Evolutionary conservation across 92 coral and sea anemone genomes (phyloP), one percentile per base, ranked within the genome.

Genomic region (Zoanthus sansibaricus): DNA sequence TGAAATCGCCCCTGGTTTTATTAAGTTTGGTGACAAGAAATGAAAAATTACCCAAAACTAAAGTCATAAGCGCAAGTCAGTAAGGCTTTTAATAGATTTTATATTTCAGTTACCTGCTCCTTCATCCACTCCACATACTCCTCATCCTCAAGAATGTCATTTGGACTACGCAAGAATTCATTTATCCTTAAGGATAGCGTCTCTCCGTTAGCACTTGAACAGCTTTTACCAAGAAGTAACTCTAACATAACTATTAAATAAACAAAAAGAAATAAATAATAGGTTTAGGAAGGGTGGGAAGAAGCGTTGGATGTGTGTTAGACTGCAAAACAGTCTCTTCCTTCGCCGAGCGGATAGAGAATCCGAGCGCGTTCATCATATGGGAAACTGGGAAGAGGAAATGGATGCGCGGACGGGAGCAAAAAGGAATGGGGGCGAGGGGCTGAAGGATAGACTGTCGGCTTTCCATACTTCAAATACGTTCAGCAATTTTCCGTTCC

Each of bases 171-270:
- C 56, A 80, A 15, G 13, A 45, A 68, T 1, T 80, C 85, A 33
- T 37, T 64, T 1, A 80, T 80, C 15, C 3, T 45, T 4, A 52
- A 10, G 1, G 85, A 62, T 46, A 45, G 85, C 4, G 85, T 75
- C 13, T 8, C 45, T 66, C 85, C 85, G 8, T 48, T 0, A 17
- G 59, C 6, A 21, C 46, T 56, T 44, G 85, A 62, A 12, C 85
- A 75, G 30, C 85, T 66, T 21, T 80, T 64, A 2, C 75, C 85
- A 80, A 80, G 46, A 7, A 80, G 85, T 31, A 80, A 66, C 55
- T 80, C 85, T 20, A 80, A 80, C 55, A 80, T 17, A 54, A 80
- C 75, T 80, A 45, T 64, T 69, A 25, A 14, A 9, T 17, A 47
- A 42, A 76, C 21, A 11, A 51, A 17, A 76, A 80, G n/a, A 33